Conservation (phyloP, 2,888 invertebrate species). For the Noctua janthe region DNA sequence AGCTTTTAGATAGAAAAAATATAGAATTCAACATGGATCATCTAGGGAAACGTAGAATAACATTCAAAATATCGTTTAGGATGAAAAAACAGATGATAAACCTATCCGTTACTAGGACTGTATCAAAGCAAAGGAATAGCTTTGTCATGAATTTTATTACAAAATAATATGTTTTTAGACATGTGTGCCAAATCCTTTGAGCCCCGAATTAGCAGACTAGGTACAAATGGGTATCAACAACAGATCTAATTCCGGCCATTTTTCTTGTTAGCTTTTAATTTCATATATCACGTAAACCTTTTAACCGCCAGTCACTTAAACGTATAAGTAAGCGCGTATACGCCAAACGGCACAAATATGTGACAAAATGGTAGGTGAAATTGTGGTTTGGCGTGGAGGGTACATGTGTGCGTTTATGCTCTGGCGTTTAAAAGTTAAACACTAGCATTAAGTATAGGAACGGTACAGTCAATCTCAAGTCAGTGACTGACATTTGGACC, state of each 20-base stretch:
- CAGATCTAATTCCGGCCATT: background rate
- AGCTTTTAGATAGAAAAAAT: conserved; percentile 15
- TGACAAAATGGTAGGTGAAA: too few relatives aligned
- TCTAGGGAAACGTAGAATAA: conserved; percentile 8
- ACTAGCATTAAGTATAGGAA: too few relatives aligned
- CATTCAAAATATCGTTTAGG: background rate
- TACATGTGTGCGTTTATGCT: too few relatives aligned
- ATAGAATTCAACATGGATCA: conserved; percentile 3
- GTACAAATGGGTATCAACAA: background rate
- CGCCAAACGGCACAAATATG: too few relatives aligned
- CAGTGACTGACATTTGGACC: background rate
- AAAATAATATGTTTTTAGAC: background rate
- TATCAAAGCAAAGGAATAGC: background rate
- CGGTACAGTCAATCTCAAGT: too few relatives aligned
- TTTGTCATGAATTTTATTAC: background rate
- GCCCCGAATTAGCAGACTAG: background rate
- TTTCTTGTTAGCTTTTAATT: background rate
- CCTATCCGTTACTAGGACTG: background rate
- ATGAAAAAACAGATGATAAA: background rate
- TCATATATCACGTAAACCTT: too few relatives aligned
- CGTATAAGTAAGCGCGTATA: too few relatives aligned
- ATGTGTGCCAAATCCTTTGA: background rate
- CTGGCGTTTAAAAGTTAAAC: too few relatives aligned
- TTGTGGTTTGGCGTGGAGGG: too few relatives aligned
- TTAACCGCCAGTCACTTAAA: too few relatives aligned